Evolutionary conservation across 2,113 vertebrate genomes (phyloP), one percentile per base, ranked within the genome.

Genomic region (Onychorhynchus coronatus): DNA sequence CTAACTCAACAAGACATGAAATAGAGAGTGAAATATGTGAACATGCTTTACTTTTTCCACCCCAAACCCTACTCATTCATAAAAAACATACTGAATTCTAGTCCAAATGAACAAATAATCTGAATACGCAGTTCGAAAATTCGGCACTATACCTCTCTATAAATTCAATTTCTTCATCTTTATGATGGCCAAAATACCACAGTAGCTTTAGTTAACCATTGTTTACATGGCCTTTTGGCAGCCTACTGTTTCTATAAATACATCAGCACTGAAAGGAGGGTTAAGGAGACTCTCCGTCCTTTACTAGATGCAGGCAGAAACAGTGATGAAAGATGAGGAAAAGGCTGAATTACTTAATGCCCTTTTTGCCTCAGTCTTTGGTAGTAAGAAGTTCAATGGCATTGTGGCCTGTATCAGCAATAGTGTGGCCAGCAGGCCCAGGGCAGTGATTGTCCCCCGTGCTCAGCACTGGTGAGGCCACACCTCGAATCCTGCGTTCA

Each of bases 261-360:
- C 21, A 19, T 31, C n/a, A 49, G 44, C n/a, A 76, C 49, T 4
- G 10, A 25, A 49, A 39, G 18, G n/a, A 25, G 74, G 9, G n/a
- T 58, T 61, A 24, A 76, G 44, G 21, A 39, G 55, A 61, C 25
- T 49, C 16, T 49, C n/a, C 35, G 25, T 49, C n/a, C n/a, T 76
- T 49, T 47, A 49, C 27, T 19, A 8, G 16, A 39, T 0, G 7
- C 3, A 1, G 6, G 4, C n/a, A 35, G 12, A 33, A 62, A 49
- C 21, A 49, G 44, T 15, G n/a, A 49, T 33, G 49, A 49, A 31
- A 12, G 56, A 33, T 62, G 21, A 77, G 74, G 16, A 62, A 62
- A 25, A 62, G 7, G 27, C n/a, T 31, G 21, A 49, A 22, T 39
- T 62, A 39, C 16, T 39, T 76, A 39, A 62, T 25, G 44, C 16